A percentile compares a stretch with the other conserved stretches of the same genome.
These are phyloP conservation scores for Caenorhabditis virilis DNA, from an alignment of 2,888 invertebrate genomes.

Conservation along the genomic window DNA sequence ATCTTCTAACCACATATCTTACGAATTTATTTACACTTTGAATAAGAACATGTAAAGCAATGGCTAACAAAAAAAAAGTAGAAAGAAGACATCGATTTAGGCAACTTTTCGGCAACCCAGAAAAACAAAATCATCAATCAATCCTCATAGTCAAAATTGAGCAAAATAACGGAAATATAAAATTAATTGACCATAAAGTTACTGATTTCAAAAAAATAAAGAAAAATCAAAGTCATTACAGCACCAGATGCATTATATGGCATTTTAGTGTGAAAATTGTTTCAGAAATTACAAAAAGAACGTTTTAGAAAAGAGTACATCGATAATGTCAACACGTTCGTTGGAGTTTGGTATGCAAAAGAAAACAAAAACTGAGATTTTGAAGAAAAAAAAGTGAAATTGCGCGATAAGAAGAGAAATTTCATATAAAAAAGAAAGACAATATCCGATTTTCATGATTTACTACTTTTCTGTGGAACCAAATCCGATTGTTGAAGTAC, in stretches of 20 bases:
- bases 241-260: constrained; percentile 40
- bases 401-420: constrained; percentile 7
- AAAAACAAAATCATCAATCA: constrained; percentile 4
- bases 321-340: no score
- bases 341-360: no score
- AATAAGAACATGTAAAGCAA: constrained; percentile 19
- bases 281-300: constrained; percentile 1
- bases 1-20: no score
- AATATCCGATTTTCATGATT: no score
- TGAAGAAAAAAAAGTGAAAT: constrained; percentile 10
- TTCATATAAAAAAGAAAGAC: background rate
- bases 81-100: constrained; percentile 3
- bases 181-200: constrained; percentile 6
- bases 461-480: constrained; percentile 38
- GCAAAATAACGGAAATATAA: constrained; percentile 5
- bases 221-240: constrained; percentile 23
- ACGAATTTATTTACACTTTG: background rate
- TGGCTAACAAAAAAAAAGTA: constrained; percentile 19
- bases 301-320: constrained; percentile 25
- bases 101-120: constrained; percentile 41
- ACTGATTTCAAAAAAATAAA: constrained; percentile 26
- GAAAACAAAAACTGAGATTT: no score
- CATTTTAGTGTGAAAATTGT: constrained; percentile 7
- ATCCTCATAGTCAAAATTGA: constrained; percentile 1
- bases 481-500: constrained; percentile 62